phyloP scores from a whole-genome alignment of 2,888 invertebrate genomes.

The Drosophila anceps region DNA sequence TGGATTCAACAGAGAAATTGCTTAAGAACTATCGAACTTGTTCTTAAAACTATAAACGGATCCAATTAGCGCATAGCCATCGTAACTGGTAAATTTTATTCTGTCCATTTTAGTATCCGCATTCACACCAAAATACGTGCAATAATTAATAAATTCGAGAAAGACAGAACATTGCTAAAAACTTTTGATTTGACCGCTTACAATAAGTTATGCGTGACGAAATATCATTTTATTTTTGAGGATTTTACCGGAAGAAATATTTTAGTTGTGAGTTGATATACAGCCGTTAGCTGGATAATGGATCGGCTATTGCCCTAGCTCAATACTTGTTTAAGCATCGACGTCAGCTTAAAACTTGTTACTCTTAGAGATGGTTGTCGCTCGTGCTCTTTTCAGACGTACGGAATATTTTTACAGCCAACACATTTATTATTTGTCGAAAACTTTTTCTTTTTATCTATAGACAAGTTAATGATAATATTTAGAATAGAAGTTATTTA shows the following conservation, averaged over 20 bases:
- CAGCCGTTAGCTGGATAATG: slow-evolving; percentile 8
- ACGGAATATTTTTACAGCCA: background rate
- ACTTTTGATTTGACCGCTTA: slow-evolving; percentile 36
- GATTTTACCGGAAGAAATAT: slow-evolving; percentile 48
- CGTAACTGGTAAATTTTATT: slow-evolving; percentile 35
- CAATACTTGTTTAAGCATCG: slow-evolving; percentile 6
- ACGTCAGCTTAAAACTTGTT: slow-evolving; percentile 24
- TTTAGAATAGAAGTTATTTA: no score
- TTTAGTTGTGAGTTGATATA: slow-evolving; percentile 31
- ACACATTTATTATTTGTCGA: background rate
- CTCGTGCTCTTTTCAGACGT: background rate
- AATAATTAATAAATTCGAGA: slow-evolving; percentile 29
- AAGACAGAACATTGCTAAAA: slow-evolving; percentile 26
- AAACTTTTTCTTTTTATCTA: no score
- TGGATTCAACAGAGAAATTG: slow-evolving; percentile 41
- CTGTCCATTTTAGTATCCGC: slow-evolving; percentile 36
- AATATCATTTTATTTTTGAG: slow-evolving; percentile 24
- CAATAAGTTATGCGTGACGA: slow-evolving; percentile 52
- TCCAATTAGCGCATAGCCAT: slow-evolving; percentile 41
- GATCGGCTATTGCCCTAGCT: slow-evolving; percentile 56
- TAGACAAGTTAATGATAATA: no score
- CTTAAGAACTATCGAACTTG: slow-evolving; percentile 67
- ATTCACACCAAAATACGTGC: slow-evolving; percentile 23
- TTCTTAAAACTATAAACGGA: slow-evolving; percentile 47
- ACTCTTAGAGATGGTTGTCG: background rate